A percentile compares a stretch with the other conserved stretches of the same genome.
phyloP scores from a whole-genome alignment of 2,797 vertebrate genomes.

The Hypotaenidia philippensis region DNA sequence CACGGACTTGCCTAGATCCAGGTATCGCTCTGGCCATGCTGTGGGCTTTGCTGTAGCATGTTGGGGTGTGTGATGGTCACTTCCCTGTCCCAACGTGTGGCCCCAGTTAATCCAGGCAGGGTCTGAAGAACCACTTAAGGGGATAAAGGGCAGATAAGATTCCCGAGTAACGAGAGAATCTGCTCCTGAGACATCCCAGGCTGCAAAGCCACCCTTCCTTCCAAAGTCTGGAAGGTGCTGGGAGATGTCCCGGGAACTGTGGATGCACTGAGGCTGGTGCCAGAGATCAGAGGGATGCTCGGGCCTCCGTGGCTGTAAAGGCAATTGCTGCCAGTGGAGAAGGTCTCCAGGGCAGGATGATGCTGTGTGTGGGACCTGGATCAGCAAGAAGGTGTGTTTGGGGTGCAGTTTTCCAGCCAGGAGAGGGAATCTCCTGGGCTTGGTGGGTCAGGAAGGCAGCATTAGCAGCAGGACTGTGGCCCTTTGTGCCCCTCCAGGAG shows the following conservation, averaged over 20 bases:
- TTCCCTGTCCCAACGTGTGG: background rate
- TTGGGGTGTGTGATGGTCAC: background rate
- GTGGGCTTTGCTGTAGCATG: background rate
- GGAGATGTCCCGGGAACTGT: background rate
- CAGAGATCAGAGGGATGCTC: rapidly evolving
- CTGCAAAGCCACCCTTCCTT: background rate
- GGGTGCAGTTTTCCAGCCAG: background rate
- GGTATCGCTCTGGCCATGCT: background rate
- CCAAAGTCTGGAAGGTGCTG: background rate
- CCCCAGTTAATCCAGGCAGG: background rate
- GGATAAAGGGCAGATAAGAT: background rate
- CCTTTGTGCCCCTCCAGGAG: rapidly evolving
- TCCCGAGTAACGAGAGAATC: background rate
- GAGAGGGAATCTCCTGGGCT: background rate
- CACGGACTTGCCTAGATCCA: background rate
- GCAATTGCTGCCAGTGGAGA: rapidly evolving
- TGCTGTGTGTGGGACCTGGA: rapidly evolving
- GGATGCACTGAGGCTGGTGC: background rate
- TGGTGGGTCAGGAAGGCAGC: rapidly evolving
- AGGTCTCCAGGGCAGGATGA: background rate
- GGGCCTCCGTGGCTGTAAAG: rapidly evolving
- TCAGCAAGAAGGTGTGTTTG: background rate
- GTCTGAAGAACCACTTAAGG: background rate
- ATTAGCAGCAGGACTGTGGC: background rate
- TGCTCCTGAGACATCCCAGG: rapidly evolving